These are phyloP conservation scores for Catocala sponsa DNA, from an alignment of 2,888 invertebrate species.

Conservation along the genomic window DNA sequence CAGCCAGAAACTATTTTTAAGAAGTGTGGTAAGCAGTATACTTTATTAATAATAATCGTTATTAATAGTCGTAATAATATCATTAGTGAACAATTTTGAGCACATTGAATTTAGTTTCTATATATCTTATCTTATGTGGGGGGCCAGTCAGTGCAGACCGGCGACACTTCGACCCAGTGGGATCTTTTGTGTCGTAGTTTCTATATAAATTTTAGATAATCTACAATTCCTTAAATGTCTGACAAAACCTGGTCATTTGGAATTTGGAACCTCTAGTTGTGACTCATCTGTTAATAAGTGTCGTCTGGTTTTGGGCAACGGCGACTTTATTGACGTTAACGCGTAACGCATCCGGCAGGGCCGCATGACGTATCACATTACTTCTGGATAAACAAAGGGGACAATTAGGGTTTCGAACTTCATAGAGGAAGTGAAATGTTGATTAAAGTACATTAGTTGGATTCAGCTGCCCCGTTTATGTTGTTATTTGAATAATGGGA, in stretches of 20 bases:
- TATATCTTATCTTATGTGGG: too few relatives aligned
- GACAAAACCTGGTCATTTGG: constrained; percentile 40
- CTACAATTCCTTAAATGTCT: neutral
- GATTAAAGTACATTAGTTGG: constrained; percentile 56
- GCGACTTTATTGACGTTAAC: constrained; percentile 83
- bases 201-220: neutral
- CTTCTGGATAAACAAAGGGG: constrained; percentile 83
- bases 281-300: constrained; percentile 80
- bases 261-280: constrained; percentile 46
- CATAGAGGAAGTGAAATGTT: constrained; percentile 67
- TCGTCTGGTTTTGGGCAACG: constrained; percentile 73
- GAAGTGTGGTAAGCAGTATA: too few relatives aligned
- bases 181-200: too few relatives aligned
- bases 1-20: too few relatives aligned
- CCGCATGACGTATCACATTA: constrained; percentile 80
- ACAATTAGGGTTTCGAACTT: constrained; percentile 76
- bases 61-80: too few relatives aligned
- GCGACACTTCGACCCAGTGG: too few relatives aligned
- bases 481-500: constrained; percentile 45
- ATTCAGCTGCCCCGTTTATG: constrained; percentile 34
- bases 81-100: too few relatives aligned
- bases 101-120: neutral
- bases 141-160: too few relatives aligned
- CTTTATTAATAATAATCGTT: too few relatives aligned
- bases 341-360: constrained; percentile 80